Conservation (phyloP, 2,113 vertebrate species). For the Atlantisia rogersi region DNA sequence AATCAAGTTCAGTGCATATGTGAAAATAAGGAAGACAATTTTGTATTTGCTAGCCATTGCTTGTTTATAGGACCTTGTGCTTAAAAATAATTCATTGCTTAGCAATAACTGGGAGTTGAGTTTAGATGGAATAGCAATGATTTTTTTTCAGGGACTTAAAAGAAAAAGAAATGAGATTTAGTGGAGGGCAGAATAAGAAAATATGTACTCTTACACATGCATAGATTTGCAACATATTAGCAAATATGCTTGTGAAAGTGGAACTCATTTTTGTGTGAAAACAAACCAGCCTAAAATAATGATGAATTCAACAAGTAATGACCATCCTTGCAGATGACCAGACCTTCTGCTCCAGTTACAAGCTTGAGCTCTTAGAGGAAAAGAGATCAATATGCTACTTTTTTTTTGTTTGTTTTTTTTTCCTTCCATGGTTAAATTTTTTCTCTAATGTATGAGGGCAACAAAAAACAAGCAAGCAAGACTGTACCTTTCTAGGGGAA, state of each 20-base stretch:
- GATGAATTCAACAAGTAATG: background rate
- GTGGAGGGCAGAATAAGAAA: background rate
- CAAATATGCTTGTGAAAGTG: background rate
- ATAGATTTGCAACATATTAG: background rate
- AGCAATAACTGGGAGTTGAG: background rate
- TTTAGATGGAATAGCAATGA: background rate
- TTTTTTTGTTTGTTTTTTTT: background rate
- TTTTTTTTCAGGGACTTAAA: background rate
- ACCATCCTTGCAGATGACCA: background rate
- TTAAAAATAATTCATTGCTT: background rate
- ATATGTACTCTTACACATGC: background rate
- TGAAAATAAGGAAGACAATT: background rate
- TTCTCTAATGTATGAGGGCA: background rate
- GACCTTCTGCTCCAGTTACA: background rate
- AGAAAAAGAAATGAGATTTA: background rate
- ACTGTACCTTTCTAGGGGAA: background rate
- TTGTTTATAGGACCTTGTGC: background rate
- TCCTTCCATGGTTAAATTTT: background rate
- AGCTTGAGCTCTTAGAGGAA: background rate
- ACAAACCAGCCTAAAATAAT: background rate
- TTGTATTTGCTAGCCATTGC: background rate
- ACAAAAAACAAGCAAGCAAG: background rate
- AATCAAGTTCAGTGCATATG: background rate
- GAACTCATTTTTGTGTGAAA: background rate
- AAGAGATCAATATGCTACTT: background rate